Evolutionary conservation across 1,140 invertebrate genomes (phyloP), one percentile per base, ranked within the genome.

Genomic region (Asbolus verrucosus): DNA sequence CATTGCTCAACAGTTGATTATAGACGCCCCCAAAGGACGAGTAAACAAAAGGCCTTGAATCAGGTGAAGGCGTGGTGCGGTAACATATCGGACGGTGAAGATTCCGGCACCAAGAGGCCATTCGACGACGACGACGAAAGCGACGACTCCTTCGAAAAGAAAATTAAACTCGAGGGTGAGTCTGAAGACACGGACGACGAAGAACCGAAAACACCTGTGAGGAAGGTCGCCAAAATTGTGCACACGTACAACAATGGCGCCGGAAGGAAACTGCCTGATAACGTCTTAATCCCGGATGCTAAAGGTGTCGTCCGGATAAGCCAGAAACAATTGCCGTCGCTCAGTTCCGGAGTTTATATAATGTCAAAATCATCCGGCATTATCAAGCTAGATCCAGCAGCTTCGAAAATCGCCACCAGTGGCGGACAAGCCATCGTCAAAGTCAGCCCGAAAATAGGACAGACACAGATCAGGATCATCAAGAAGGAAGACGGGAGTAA

Each of bases 1-100:
- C n/a, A n/a, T n/a, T n/a, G n/a, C n/a, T n/a, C 62, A 30, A 24
- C 16, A 41, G 16, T 72, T 27, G 70, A 33, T 66, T 72, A 2
- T 59, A 89, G 89, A 15, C 86, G 92, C 9, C 88, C 92, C 2
- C 88, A 90, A 75, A 85, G 92, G 2, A 91, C 88, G 6, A 93
- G 91, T 73, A 93, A 93, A 81, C 90, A 89, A 31, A 91, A 91
- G 74, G 92, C 91, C 0, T 85, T 93, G 82, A 89, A 92, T 81
- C 90, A 92, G 80, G 92, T 94, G n/a, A 93, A 93, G 76, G 87
- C 89, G 68, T 94, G 92, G 92, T 91, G 89, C 78, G 90, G 90
- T 11, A 84, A 85, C 4, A 87, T 87, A 80, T 88, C 87, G 16
- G 88, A 90, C n/a, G 82, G 84, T 61, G 85, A 87, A 16, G 79